Conservation (phyloP, 2,113 vertebrate genomes). For the Archilochus colubris region DNA sequence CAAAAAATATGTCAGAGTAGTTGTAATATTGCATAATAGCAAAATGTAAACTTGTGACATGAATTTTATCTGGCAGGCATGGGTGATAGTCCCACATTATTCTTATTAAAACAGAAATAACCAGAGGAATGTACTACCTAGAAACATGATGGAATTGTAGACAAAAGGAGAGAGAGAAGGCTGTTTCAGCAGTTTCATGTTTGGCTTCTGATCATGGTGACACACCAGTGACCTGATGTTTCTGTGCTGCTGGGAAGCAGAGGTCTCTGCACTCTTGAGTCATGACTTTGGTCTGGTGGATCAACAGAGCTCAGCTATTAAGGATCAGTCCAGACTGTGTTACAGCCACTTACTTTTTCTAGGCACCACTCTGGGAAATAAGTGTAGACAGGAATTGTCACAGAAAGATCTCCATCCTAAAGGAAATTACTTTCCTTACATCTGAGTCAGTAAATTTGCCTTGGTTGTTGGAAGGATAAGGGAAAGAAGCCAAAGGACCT, state of each 20-base stretch:
- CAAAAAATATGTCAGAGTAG: background rate
- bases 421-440: background rate
- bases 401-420: background rate
- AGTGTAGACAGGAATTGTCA: background rate
- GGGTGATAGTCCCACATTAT: background rate
- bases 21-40: background rate
- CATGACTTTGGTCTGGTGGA: fast-evolving
- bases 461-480: background rate
- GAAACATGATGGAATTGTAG: background rate
- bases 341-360: background rate
- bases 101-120: background rate
- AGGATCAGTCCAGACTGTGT: background rate
- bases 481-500: background rate
- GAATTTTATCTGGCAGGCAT: background rate
- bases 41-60: background rate
- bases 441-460: background rate
- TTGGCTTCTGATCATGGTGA: background rate
- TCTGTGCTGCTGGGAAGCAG: background rate
- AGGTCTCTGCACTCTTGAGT: background rate
- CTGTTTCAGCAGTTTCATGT: background rate
- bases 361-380: background rate
- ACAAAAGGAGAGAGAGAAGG: background rate
- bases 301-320: background rate
- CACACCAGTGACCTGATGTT: background rate
- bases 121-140: background rate